These are phyloP conservation scores for Phanerotoma sp. DNA, from an alignment of 2,888 invertebrate genomes.

Conservation along the genomic window DNA sequence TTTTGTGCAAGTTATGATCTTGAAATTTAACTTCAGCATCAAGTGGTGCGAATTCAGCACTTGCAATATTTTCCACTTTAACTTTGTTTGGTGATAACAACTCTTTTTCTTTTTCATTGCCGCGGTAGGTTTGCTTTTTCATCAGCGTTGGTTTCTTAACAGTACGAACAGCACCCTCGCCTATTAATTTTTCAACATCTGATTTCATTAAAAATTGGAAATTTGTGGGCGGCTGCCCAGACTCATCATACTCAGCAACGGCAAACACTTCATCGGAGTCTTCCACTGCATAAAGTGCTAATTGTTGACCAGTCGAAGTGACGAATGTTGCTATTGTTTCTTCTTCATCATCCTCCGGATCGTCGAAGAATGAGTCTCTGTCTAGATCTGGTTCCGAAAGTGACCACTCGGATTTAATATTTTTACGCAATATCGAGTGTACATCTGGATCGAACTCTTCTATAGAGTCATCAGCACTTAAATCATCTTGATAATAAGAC, in stretches of 20 bases:
- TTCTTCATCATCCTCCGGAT: conserved; percentile 34
- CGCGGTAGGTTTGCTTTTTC: conserved; percentile 38
- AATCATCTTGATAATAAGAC: not conserved
- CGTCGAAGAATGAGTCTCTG: not conserved
- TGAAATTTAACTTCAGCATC: no score
- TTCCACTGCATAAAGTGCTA: conserved; percentile 54
- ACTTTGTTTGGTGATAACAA: no score
- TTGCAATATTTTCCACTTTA: no score
- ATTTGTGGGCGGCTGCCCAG: conserved; percentile 52
- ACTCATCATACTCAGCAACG: conserved; percentile 53
- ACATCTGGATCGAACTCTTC: not conserved
- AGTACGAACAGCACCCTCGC: conserved; percentile 54
- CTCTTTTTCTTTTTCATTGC: not conserved
- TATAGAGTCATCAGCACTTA: not conserved
- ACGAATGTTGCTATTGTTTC: conserved; percentile 56
- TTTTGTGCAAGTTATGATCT: not conserved
- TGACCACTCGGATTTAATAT: not conserved
- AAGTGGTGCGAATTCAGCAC: no score
- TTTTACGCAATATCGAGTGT: conserved; percentile 14
- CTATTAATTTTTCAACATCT: conserved; percentile 54
- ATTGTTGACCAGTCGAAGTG: conserved; percentile 52
- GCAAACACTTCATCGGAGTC: conserved; percentile 55
- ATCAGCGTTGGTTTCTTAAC: conserved; percentile 52
- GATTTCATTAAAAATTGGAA: conserved; percentile 55
- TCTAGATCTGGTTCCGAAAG: not conserved